Conservation (phyloP, 2,797 vertebrate species). For the Bryconaethiops microstoma region DNA sequence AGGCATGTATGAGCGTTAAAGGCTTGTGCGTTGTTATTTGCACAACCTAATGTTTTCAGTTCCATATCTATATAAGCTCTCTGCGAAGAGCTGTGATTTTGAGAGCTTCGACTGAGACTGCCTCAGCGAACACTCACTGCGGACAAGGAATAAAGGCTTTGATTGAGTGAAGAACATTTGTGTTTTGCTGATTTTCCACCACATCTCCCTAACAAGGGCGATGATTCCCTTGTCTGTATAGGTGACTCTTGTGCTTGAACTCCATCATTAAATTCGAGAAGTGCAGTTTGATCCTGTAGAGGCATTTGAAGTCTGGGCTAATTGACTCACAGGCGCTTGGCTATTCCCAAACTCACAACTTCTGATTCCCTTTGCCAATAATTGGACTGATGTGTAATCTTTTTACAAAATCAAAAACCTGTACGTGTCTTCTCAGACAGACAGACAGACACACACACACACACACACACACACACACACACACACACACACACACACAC, state of each 20-base stretch:
- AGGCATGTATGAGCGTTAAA: too few relatives aligned
- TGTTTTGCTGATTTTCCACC: too few relatives aligned
- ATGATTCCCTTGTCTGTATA: slow-evolving; percentile 9
- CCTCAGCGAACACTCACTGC: too few relatives aligned
- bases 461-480: too few relatives aligned
- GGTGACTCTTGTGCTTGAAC: slow-evolving; percentile 20
- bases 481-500: too few relatives aligned
- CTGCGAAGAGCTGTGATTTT: too few relatives aligned
- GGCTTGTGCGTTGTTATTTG: too few relatives aligned
- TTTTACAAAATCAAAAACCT: neutral
- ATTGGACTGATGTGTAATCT: slow-evolving; percentile 20
- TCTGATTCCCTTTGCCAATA: slow-evolving; percentile 21
- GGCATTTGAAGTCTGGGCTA: slow-evolving; percentile 21
- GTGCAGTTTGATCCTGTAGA: slow-evolving; percentile 18
- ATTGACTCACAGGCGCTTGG: slow-evolving; percentile 18
- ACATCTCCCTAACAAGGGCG: slow-evolving; percentile 12
- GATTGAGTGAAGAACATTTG: too few relatives aligned
- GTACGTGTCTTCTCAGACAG: neutral
- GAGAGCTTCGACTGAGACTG: too few relatives aligned
- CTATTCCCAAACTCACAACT: slow-evolving; percentile 22
- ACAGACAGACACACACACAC: neutral
- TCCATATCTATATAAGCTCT: too few relatives aligned
- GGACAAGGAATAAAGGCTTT: too few relatives aligned
- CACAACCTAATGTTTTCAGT: too few relatives aligned
- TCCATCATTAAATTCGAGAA: slow-evolving; percentile 23